A percentile compares a stretch with the other conserved stretches of the same genome.
Conservation (phyloP, 1,140 invertebrate genomes). For the Nymphalis io region DNA sequence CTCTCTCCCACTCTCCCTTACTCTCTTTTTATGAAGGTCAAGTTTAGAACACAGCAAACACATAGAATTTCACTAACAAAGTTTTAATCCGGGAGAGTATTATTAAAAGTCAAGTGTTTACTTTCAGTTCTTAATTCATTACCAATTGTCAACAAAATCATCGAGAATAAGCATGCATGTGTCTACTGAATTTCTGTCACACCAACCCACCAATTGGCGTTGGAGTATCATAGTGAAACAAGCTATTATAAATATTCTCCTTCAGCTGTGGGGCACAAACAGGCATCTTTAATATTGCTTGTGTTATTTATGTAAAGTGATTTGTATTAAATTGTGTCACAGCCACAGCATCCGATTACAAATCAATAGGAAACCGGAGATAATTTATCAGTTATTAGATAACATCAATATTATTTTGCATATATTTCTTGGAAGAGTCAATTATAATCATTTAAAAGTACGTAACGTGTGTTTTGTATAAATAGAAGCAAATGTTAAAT, state of each 20-base stretch:
- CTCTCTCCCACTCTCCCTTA: too few relatives aligned
- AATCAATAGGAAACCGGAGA: neutral
- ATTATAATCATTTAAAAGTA: constrained; percentile 18
- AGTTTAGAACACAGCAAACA: too few relatives aligned
- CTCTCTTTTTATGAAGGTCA: too few relatives aligned
- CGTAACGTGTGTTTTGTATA: neutral
- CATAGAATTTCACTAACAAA: too few relatives aligned
- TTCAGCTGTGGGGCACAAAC: too few relatives aligned
- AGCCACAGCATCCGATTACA: neutral
- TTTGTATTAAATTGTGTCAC: neutral
- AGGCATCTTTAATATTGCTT: neutral
- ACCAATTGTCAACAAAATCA: neutral
- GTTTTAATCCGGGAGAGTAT: too few relatives aligned
- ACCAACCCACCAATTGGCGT: too few relatives aligned
- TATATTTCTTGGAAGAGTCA: constrained; percentile 3
- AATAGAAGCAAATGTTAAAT: neutral
- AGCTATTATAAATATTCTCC: too few relatives aligned
- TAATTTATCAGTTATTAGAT: neutral
- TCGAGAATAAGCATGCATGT: neutral
- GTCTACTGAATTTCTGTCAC: too few relatives aligned
- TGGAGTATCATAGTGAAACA: too few relatives aligned
- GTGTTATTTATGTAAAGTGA: neutral
- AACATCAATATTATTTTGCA: neutral
- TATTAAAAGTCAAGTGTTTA: too few relatives aligned
- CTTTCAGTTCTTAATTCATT: too few relatives aligned